phyloP scores from a whole-genome alignment of 2,888 invertebrate species.

The Lysandra coridon region DNA sequence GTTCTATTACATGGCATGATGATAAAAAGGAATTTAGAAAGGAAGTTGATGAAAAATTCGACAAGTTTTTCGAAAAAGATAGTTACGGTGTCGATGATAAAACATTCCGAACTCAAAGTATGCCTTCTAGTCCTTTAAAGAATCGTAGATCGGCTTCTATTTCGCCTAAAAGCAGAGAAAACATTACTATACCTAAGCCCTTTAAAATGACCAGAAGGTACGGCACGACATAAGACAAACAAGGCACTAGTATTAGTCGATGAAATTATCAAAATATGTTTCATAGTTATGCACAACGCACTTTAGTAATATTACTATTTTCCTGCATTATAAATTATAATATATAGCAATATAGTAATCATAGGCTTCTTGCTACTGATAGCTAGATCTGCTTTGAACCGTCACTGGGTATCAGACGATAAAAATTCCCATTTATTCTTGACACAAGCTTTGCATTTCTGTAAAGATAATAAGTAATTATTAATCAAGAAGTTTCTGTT shows the following conservation, averaged over 20 bases:
- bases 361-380: too few relatives aligned
- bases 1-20: constrained; percentile 76
- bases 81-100: constrained; percentile 50
- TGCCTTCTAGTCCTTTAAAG: constrained; percentile 80
- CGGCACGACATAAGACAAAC: constrained; percentile 25
- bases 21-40: constrained; percentile 58
- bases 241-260: neutral
- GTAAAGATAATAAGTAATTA: too few relatives aligned
- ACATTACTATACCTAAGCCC: constrained; percentile 83
- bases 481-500: constrained; percentile 34
- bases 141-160: constrained; percentile 58
- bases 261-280: neutral
- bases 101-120: constrained; percentile 76
- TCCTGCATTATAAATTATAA: too few relatives aligned
- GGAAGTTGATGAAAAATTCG: constrained; percentile 66
- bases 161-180: constrained; percentile 51
- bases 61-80: constrained; percentile 61
- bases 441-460: neutral
- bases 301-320: too few relatives aligned
- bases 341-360: too few relatives aligned
- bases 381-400: neutral
- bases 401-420: neutral
- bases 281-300: neutral
- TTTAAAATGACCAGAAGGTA: constrained; percentile 87
- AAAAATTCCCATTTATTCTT: neutral